Conservation (phyloP, 2,113 vertebrate species). For the Gobius niger region DNA sequence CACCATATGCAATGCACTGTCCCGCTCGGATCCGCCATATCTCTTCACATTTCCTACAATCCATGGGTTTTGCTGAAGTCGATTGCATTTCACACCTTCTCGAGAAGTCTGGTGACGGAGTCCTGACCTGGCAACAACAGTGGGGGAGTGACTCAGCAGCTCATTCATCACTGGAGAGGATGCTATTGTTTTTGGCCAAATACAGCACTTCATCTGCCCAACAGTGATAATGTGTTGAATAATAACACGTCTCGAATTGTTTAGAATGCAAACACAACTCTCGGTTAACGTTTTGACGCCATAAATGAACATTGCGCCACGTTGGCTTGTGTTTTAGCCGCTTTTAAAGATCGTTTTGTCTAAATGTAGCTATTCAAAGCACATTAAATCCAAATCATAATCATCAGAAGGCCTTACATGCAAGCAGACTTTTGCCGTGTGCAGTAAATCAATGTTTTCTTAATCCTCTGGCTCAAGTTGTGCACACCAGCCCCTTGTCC, state of each 20-base stretch:
- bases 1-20: constrained; percentile 28
- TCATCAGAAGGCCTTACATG: background rate
- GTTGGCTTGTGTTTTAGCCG: no score
- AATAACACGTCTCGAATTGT: constrained; percentile 5
- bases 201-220: constrained; percentile 5
- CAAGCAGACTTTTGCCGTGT: background rate
- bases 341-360: no score
- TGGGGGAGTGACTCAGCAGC: constrained; percentile 15
- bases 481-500: constrained; percentile 46
- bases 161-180: constrained; percentile 20
- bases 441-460: background rate
- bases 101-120: constrained; percentile 13
- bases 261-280: background rate
- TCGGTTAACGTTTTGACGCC: no score
- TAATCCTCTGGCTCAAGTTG: constrained; percentile 23
- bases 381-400: no score
- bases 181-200: background rate
- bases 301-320: no score
- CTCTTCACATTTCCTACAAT: constrained; percentile 19
- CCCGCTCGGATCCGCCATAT: constrained; percentile 40
- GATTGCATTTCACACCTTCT: constrained; percentile 25
- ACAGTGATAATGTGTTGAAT: constrained; percentile 22
- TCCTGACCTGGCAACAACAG: constrained; percentile 17
- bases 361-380: no score
- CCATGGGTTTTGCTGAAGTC: constrained; percentile 16